phyloP scores from a whole-genome alignment of 1,140 invertebrate species.

The Campoletis sonorensis region DNA sequence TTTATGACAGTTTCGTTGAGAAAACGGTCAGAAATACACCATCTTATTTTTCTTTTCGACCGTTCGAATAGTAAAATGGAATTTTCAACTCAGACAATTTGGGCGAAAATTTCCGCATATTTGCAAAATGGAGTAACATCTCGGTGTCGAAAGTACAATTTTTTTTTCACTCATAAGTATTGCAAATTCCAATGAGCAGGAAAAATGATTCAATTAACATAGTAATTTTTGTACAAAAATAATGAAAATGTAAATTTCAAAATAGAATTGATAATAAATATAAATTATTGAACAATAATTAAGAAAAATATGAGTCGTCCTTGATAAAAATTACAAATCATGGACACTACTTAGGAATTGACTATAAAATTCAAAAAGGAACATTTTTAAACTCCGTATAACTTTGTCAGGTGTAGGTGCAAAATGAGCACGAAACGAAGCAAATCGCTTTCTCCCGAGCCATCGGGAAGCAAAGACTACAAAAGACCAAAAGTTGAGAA shows the following conservation, averaged over 20 bases:
- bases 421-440: constrained; percentile 65
- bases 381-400: too few species aligned
- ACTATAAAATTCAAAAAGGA: too few species aligned
- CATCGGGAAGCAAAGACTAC: constrained; percentile 59
- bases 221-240: not conserved
- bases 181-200: too few species aligned
- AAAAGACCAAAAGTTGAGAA: constrained; percentile 60
- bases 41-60: not conserved
- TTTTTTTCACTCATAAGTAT: too few species aligned
- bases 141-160: not conserved
- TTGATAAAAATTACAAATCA: too few species aligned
- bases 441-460: constrained; percentile 66
- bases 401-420: constrained; percentile 46
- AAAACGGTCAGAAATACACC: too few species aligned
- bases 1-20: constrained; percentile 8
- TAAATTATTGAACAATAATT: too few species aligned
- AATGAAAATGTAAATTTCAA: not conserved
- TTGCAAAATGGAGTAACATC: not conserved
- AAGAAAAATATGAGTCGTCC: too few species aligned
- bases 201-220: too few species aligned
- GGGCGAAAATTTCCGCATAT: constrained; percentile 9
- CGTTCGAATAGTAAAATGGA: too few species aligned
- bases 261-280: too few species aligned
- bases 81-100: not conserved
- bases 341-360: too few species aligned